Percentiles rank a stretch among this genome's conserved stretches.
Conservation (phyloP, 2,113 vertebrate genomes). For the Ammospiza nelsoni region DNA sequence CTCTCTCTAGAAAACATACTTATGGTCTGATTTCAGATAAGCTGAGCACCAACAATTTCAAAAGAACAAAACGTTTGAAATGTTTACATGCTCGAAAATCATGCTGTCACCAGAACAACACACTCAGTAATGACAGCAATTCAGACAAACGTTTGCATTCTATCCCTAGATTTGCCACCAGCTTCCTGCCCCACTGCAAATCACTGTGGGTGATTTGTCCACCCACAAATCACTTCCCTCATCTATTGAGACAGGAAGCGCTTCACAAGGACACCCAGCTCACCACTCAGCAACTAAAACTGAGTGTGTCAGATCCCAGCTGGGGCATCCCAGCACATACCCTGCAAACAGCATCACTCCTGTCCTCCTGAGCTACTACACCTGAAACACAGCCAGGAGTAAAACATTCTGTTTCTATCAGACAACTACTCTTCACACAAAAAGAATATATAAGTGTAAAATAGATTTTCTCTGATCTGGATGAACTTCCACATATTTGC, state of each 20-base stretch:
- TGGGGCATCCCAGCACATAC: neutral
- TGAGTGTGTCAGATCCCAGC: neutral
- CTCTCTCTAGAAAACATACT: neutral
- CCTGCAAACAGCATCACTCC: neutral
- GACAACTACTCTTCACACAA: neutral
- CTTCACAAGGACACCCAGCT: neutral
- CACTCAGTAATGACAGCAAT: accelerated
- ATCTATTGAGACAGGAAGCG: neutral
- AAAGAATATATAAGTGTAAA: neutral
- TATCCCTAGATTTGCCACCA: neutral
- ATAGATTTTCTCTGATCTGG: neutral
- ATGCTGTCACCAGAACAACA: neutral
- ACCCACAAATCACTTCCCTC: neutral
- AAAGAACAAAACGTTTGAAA: neutral
- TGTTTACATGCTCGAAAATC: neutral
- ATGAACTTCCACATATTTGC: neutral
- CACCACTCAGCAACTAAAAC: neutral
- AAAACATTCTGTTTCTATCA: neutral
- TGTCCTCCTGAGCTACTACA: neutral
- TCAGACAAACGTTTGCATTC: neutral
- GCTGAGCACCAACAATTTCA: neutral
- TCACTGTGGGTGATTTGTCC: neutral
- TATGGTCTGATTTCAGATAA: neutral
- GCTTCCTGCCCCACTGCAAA: neutral
- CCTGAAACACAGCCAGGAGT: neutral